Conservation (phyloP, 2,888 invertebrate species). For the Fragum whitleyi region DNA sequence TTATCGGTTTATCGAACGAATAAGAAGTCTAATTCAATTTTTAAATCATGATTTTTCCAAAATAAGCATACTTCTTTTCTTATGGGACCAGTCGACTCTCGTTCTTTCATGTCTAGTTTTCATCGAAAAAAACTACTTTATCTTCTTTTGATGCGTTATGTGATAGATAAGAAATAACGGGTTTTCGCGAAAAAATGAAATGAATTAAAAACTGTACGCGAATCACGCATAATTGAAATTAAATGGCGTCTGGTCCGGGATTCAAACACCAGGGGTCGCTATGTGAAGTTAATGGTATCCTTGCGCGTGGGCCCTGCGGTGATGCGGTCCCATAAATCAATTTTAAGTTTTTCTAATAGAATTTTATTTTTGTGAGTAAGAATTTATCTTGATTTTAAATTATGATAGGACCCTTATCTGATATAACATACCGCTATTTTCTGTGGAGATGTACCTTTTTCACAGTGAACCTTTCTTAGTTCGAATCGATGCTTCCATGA, state of each 20-base stretch:
- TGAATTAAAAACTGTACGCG: slow-evolving; percentile 34
- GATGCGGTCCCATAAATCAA: slow-evolving; percentile 50
- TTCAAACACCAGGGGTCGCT: slow-evolving; percentile 32
- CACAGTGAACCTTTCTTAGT: neutral
- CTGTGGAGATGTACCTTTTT: neutral
- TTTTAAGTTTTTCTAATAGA: slow-evolving; percentile 11
- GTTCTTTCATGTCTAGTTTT: slow-evolving; percentile 33
- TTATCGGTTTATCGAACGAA: too few species aligned
- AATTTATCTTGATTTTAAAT: slow-evolving; percentile 16
- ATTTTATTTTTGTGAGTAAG: slow-evolving; percentile 16
- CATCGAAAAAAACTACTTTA: slow-evolving; percentile 50
- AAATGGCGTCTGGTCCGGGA: slow-evolving; percentile 32
- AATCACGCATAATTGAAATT: slow-evolving; percentile 40
- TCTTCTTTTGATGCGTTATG: slow-evolving; percentile 50
- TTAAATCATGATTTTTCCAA: too few species aligned
- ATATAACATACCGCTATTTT: neutral
- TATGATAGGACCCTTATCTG: slow-evolving; percentile 20
- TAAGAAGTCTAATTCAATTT: too few species aligned
- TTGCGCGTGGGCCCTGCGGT: slow-evolving; percentile 33
- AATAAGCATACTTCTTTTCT: too few species aligned
- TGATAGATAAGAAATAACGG: slow-evolving; percentile 56
- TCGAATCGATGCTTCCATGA: too few species aligned
- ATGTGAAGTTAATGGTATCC: slow-evolving; percentile 37
- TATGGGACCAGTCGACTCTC: neutral
- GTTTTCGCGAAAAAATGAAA: slow-evolving; percentile 43